Percentiles rank a stretch among this genome's conserved stretches.
phyloP scores from a whole-genome alignment of 2,888 invertebrate genomes.

The Andrena flavipes region DNA sequence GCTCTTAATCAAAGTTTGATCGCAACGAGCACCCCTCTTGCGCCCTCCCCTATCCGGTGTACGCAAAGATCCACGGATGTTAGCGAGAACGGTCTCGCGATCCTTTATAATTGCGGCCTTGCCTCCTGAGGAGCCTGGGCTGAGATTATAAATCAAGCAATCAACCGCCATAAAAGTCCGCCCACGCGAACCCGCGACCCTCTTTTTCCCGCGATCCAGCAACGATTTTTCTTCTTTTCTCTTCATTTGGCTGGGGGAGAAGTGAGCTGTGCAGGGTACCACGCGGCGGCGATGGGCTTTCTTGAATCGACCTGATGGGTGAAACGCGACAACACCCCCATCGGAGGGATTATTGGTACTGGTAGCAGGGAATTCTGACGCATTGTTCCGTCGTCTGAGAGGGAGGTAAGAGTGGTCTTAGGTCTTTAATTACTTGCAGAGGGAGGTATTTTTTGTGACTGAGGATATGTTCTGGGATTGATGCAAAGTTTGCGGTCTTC shows the following conservation, averaged over 20 bases:
- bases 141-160: conserved; percentile 81
- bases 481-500: too few relatives aligned
- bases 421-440: too few relatives aligned
- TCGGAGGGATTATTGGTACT: not conserved
- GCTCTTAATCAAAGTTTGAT: conserved; percentile 73
- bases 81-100: conserved; percentile 39
- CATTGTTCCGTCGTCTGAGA: not conserved
- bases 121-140: conserved; percentile 50
- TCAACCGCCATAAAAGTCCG: conserved; percentile 82
- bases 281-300: not conserved
- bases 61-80: conserved; percentile 57
- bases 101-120: conserved; percentile 51
- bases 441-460: too few relatives aligned
- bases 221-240: conserved; percentile 55
- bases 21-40: conserved; percentile 47
- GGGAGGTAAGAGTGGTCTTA: too few relatives aligned
- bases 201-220: conserved; percentile 51
- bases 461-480: too few relatives aligned
- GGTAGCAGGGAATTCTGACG: not conserved
- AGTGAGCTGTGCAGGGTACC: not conserved
- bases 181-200: conserved; percentile 73
- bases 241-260: not conserved
- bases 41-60: conserved; percentile 1
- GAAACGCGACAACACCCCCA: not conserved
- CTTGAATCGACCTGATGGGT: not conserved